phyloP scores from a whole-genome alignment of 2,113 vertebrate genomes.

The Sylvilagus bachmani region DNA sequence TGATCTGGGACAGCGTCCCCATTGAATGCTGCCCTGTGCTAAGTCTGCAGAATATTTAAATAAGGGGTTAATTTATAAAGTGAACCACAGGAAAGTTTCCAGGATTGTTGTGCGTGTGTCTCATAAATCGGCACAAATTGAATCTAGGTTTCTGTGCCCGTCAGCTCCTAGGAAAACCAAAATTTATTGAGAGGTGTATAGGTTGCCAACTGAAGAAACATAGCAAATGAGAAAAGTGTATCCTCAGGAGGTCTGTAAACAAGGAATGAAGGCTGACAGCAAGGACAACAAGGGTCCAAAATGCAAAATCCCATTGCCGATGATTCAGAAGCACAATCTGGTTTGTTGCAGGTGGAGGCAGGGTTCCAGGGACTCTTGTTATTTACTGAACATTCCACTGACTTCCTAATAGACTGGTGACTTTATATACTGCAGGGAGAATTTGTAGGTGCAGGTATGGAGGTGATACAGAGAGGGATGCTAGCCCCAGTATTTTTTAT shows the following conservation, averaged over 20 bases:
- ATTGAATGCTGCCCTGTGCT: background rate
- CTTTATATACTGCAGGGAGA: background rate
- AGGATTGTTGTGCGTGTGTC: background rate
- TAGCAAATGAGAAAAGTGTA: slow-evolving; percentile 58
- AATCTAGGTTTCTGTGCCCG: slow-evolving; percentile 74
- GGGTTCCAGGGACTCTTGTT: background rate
- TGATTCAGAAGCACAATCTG: accelerated
- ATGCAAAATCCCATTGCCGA: accelerated
- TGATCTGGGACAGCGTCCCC: background rate
- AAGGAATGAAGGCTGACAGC: background rate
- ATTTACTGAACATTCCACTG: background rate
- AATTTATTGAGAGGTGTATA: slow-evolving; percentile 73
- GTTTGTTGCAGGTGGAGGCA: background rate
- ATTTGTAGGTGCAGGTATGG: background rate
- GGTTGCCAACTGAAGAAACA: slow-evolving; percentile 76
- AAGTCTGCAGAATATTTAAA: slow-evolving; percentile 80
- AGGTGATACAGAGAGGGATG: background rate
- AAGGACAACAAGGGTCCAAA: background rate
- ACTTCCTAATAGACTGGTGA: background rate
- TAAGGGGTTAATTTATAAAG: slow-evolving; percentile 80
- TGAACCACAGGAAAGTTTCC: slow-evolving; percentile 66
- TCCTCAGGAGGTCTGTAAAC: slow-evolving; percentile 47
- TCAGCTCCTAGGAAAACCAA: slow-evolving; percentile 74
- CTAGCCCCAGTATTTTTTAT: background rate
- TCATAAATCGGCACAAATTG: slow-evolving; percentile 81